Percentiles rank a stretch among this genome's conserved stretches.
phyloP scores from a whole-genome alignment of 2,113 vertebrate genomes.

The Pongo abelii region DNA sequence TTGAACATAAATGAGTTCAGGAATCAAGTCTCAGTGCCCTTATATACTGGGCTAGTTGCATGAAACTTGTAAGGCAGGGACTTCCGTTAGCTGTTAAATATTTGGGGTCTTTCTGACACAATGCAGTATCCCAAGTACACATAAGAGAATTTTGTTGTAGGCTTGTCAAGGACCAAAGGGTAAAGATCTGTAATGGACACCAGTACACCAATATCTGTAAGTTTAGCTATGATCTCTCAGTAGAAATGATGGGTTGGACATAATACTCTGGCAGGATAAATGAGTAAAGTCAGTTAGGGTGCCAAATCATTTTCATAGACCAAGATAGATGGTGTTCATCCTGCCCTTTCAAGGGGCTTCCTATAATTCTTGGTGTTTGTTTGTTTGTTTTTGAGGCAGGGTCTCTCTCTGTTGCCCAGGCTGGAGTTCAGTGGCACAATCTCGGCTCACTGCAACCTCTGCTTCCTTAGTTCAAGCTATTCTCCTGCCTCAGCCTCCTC shows the following conservation, averaged over 20 bases:
- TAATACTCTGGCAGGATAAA: not conserved
- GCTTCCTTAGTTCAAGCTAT: no score
- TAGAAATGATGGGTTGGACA: not conserved
- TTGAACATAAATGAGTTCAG: not conserved
- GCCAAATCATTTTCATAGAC: not conserved
- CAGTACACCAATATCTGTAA: not conserved
- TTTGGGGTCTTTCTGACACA: not conserved
- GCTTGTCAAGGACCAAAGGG: not conserved
- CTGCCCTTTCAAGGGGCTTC: not conserved
- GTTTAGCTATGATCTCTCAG: not conserved
- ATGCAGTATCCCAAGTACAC: not conserved
- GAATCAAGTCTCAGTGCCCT: not conserved
- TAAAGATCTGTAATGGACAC: not conserved
- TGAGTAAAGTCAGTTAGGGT: not conserved
- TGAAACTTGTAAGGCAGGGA: not conserved
- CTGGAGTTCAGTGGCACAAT: no score
- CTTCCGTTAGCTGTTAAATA: not conserved
- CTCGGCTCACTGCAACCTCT: no score
- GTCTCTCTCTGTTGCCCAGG: no score
- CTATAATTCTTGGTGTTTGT: not conserved
- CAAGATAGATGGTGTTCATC: not conserved
- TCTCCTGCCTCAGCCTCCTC: no score
- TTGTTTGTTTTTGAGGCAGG: no score
- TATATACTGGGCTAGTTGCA: not conserved
- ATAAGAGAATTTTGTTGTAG: not conserved